Percentiles rank a stretch among this genome's conserved stretches.
Evolutionary conservation across 2,888 invertebrate species (phyloP).

Genomic region (Drosophila lacicola): DNA sequence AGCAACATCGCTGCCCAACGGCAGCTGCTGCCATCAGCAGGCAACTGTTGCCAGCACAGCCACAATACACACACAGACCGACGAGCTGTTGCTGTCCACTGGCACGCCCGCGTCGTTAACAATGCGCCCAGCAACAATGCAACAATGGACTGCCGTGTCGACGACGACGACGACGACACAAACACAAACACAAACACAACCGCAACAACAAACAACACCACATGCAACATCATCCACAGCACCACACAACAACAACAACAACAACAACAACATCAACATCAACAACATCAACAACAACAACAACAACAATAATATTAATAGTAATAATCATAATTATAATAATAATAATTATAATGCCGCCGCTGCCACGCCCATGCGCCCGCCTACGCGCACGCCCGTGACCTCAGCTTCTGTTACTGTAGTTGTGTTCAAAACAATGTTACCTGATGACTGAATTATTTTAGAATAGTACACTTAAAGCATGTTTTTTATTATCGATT

Average conservation of each 20-base stretch:
- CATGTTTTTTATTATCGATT: slow-evolving; percentile 73
- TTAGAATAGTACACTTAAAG: slow-evolving; percentile 78
- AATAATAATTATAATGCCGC: slow-evolving; percentile 54
- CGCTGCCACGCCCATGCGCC: slow-evolving; percentile 58
- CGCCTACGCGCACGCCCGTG: slow-evolving; percentile 62
- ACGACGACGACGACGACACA: slow-evolving; percentile 60
- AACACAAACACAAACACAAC: slow-evolving; percentile 49
- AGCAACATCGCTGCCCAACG: slow-evolving; percentile 29
- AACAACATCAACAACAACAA: slow-evolving; percentile 36
- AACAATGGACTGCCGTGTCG: slow-evolving; percentile 72
- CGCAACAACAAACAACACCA: slow-evolving; percentile 33
- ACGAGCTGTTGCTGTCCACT: slow-evolving; percentile 68
- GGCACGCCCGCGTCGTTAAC: slow-evolving; percentile 38
- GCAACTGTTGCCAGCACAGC: slow-evolving; percentile 67
- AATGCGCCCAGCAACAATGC: slow-evolving; percentile 61
- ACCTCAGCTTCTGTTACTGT: slow-evolving; percentile 85
- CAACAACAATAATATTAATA: slow-evolving; percentile 51
- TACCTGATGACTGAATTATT: slow-evolving; percentile 86
- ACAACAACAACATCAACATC: too few relatives aligned
- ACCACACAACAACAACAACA: slow-evolving; percentile 42
- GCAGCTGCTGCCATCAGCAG: slow-evolving; percentile 51
- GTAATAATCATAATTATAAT: slow-evolving; percentile 55
- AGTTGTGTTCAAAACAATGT: slow-evolving; percentile 86
- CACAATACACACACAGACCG: slow-evolving; percentile 84
- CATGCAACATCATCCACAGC: slow-evolving; percentile 41